Evolutionary conservation across 2,888 invertebrate genomes (phyloP).

Genomic region (Apodemia duryi): DNA sequence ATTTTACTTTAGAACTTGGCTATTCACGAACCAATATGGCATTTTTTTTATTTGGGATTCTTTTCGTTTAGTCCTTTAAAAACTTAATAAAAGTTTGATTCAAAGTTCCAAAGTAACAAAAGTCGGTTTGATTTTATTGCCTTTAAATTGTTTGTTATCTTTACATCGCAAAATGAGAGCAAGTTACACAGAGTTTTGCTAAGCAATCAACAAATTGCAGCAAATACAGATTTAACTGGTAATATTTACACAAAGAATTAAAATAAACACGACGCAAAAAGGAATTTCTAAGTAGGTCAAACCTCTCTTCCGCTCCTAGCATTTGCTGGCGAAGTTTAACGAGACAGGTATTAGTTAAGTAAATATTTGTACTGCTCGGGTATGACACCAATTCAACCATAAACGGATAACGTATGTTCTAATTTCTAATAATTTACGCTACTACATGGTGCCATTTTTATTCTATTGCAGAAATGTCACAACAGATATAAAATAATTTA

Average conservation of each 20-base stretch:
- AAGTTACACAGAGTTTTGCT: neutral
- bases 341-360: conserved; percentile 33
- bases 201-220: neutral
- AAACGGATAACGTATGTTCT: neutral
- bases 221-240: neutral
- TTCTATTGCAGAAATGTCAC: too few species aligned
- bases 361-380: conserved; percentile 29
- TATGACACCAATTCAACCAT: neutral
- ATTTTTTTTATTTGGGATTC: too few species aligned
- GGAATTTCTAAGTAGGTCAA: conserved; percentile 45
- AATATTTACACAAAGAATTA: conserved; percentile 12
- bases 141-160: neutral
- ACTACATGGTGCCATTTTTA: too few species aligned
- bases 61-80: too few species aligned
- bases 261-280: conserved; percentile 22
- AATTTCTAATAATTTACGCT: too few species aligned
- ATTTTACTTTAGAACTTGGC: too few species aligned
- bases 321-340: conserved; percentile 35
- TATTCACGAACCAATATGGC: too few species aligned
- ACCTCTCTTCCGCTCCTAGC: conserved; percentile 29
- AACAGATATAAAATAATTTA: too few species aligned
- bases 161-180: neutral
- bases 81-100: too few species aligned
- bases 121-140: too few species aligned
- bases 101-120: too few species aligned